Conservation (phyloP, 2,888 invertebrate species). For the Urechis unicinctus region DNA sequence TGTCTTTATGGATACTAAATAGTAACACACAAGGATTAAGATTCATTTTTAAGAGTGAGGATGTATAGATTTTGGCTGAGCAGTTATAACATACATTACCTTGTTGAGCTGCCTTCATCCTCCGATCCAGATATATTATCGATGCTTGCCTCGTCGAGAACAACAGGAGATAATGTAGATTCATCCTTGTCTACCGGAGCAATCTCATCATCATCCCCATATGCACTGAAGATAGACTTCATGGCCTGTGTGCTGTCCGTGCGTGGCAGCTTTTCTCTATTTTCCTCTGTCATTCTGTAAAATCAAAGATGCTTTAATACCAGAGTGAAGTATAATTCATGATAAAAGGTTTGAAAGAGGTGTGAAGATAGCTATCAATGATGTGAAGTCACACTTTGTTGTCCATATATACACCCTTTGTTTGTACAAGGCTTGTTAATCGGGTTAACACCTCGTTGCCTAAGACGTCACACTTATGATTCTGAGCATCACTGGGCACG, state of each 20-base stretch:
- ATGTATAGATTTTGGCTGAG: neutral
- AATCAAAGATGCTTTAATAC: neutral
- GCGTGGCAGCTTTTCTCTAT: slow-evolving; percentile 5
- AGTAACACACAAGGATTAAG: too few species aligned
- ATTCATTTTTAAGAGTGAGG: too few species aligned
- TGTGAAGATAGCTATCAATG: too few species aligned
- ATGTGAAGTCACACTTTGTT: too few species aligned
- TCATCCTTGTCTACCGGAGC: neutral
- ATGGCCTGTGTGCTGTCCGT: slow-evolving; percentile 19
- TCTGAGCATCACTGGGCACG: too few species aligned
- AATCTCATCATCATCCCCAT: slow-evolving; percentile 13
- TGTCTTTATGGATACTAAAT: too few species aligned
- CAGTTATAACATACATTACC: neutral
- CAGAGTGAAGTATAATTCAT: neutral
- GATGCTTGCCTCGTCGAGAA: neutral
- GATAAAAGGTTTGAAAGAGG: too few species aligned
- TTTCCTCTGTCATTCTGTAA: too few species aligned
- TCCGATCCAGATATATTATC: slow-evolving; percentile 5
- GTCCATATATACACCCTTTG: too few species aligned
- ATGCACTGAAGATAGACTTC: slow-evolving; percentile 15
- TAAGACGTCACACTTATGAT: too few species aligned
- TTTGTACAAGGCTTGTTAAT: too few species aligned
- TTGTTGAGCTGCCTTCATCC: neutral
- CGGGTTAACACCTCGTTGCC: too few species aligned
- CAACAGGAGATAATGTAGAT: neutral